A percentile compares a stretch with the other conserved stretches of the same genome.
Conservation (phyloP, 2,888 invertebrate species). For the Acleris sparsana region DNA sequence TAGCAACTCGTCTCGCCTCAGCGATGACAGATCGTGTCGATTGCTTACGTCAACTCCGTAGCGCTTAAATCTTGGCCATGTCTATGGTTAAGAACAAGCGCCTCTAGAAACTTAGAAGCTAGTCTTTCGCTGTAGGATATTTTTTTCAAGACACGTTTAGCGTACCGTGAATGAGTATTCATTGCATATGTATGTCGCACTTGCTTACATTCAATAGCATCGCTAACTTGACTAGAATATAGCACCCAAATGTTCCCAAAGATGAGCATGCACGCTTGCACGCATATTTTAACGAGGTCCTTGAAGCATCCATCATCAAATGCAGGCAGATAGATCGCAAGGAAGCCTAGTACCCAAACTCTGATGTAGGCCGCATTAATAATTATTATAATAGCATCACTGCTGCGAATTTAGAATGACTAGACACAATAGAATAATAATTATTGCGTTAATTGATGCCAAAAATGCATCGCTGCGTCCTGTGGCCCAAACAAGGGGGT, state of each 20-base stretch:
- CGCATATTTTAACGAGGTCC: background rate
- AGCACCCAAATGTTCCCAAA: background rate
- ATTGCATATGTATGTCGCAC: too few species aligned
- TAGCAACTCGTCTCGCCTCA: too few species aligned
- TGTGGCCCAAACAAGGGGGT: constrained; percentile 1
- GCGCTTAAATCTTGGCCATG: too few species aligned
- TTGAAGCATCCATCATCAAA: constrained; percentile 2
- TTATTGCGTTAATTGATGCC: constrained; percentile 11
- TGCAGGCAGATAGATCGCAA: background rate
- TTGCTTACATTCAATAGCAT: too few species aligned
- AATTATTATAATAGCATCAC: background rate
- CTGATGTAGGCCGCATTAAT: constrained; percentile 7
- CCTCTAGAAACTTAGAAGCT: too few species aligned
- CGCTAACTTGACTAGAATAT: background rate
- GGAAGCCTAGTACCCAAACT: background rate
- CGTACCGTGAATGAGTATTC: too few species aligned
- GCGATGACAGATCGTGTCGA: too few species aligned
- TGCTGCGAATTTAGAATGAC: constrained; percentile 1
- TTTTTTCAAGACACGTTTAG: too few species aligned
- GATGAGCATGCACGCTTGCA: background rate
- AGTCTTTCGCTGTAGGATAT: too few species aligned
- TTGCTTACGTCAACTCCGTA: too few species aligned
- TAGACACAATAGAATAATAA: constrained; percentile 11
- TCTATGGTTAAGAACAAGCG: too few species aligned
- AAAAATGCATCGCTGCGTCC: constrained; percentile 6